Base-by-base conservation (phyloP, 2,113 vertebrate species). In the Chrysemys picta region DNA sequence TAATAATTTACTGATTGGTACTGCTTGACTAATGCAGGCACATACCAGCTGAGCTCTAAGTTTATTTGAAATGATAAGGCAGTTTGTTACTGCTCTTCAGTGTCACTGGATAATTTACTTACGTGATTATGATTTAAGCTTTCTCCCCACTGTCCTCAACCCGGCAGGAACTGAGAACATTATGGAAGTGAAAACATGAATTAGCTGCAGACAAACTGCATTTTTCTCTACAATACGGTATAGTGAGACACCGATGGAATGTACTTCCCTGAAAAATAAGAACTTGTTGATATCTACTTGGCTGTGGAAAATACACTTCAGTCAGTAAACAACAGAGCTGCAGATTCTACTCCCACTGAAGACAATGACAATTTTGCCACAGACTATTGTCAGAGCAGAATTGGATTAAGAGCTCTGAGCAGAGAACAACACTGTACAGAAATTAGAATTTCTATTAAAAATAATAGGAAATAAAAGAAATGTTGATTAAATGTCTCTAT, bases 141-240 rank as follows among this genome's bases (percentile, higher is more conserved):
- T 82, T 91, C 83, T 29, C 76, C 65, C 1, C 16, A 47, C 62
- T 93, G 80, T 82, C 91, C 35, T 8, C 11, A 57, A 76, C 69
- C 54, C 21, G 1, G 49, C 69, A 84, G 88, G 59, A 22, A 11
- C 82, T n/a, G 2, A 27, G 35, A 93, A 62, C 29, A 8, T 83
- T 86, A 45, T 83, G 62, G 82, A 87, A 91, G 80, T n/a, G 85
- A 27, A 81, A 80, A 35, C 57, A 94, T 95, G 95, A 97, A 97
- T 96, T 87, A 96, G 85, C 79, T 91, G 92, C 91, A 96, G 96
- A 97, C 94, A 95, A 95, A 96, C 95, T 96, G 89, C 96, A 95
- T 95, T 88, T 97, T 96, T 92, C 95, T 85, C 35, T 92, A 91
- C 92, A 89, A 59, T 91, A 85, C 53, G 91, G 57, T 81, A 81